Evolutionary conservation across 2,888 invertebrate species (phyloP).

Genomic region (Chaetogeoica ovagalla): DNA sequence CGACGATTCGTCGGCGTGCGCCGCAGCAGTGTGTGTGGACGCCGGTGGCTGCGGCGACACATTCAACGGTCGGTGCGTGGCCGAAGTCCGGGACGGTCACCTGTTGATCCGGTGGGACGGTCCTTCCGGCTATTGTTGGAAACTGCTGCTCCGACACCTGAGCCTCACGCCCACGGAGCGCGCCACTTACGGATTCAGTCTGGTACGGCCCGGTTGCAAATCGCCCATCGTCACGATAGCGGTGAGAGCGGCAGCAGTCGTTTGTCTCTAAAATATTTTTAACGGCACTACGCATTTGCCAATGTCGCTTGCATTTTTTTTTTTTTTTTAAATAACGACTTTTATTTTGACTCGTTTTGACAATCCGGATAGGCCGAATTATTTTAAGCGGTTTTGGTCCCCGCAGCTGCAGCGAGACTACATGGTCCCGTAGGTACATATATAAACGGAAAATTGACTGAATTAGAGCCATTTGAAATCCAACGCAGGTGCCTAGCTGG

Average conservation of each 20-base stretch:
- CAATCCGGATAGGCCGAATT: too few relatives aligned
- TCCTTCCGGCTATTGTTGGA: constrained; percentile 43
- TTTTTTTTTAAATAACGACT: too few relatives aligned
- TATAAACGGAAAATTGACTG: too few relatives aligned
- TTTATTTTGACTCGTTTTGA: too few relatives aligned
- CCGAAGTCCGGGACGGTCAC: constrained; percentile 41
- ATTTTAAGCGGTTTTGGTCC: too few relatives aligned
- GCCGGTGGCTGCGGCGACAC: not conserved
- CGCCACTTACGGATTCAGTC: constrained; percentile 31
- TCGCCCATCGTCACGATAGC: constrained; percentile 19
- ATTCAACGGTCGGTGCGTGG: constrained; percentile 27
- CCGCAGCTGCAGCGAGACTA: too few relatives aligned
- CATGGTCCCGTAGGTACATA: too few relatives aligned
- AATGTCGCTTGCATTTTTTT: too few relatives aligned
- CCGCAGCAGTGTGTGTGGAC: not conserved
- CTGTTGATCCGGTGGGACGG: constrained; percentile 44
- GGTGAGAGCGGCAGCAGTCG: constrained; percentile 10
- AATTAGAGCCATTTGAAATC: too few relatives aligned
- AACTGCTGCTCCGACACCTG: constrained; percentile 21
- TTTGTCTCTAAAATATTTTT: too few relatives aligned
- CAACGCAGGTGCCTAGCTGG: too few relatives aligned
- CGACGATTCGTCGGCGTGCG: not conserved
- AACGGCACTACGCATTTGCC: too few relatives aligned
- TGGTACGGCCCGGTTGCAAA: constrained; percentile 9
- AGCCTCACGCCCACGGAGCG: constrained; percentile 32